Evolutionary conservation across 2,113 vertebrate species (phyloP).

Genomic region (Corydoras sp.): DNA sequence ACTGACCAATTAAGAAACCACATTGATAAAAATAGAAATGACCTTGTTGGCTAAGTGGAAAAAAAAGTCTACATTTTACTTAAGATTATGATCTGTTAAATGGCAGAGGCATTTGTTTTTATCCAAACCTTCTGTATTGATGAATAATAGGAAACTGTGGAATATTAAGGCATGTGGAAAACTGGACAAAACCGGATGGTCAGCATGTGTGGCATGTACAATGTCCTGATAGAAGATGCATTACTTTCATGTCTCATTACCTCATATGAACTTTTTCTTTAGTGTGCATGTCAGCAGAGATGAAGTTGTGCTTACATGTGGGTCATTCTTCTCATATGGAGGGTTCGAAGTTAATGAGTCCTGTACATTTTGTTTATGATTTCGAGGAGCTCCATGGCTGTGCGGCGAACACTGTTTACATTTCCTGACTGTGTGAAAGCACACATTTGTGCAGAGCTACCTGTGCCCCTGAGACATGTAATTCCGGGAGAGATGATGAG

Average conservation of each 20-base stretch:
- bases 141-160: too few relatives aligned
- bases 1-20: too few relatives aligned
- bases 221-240: not conserved
- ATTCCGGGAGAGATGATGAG: slow-evolving; percentile 7
- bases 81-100: too few relatives aligned
- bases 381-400: slow-evolving; percentile 15
- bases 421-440: slow-evolving; percentile 18
- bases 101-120: too few relatives aligned
- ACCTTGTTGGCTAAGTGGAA: too few relatives aligned
- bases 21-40: too few relatives aligned
- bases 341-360: slow-evolving; percentile 23
- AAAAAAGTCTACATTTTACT: too few relatives aligned
- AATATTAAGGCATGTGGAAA: too few relatives aligned
- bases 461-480: slow-evolving; percentile 22
- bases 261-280: not conserved
- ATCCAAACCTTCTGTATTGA: too few relatives aligned
- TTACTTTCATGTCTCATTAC: not conserved
- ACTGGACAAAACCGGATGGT: not conserved
- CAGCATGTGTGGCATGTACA: not conserved
- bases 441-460: slow-evolving; percentile 10
- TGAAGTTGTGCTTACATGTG: not conserved
- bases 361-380: slow-evolving; percentile 26
- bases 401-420: slow-evolving; percentile 1
- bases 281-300: not conserved
- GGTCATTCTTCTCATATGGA: slow-evolving; percentile 2